Evolutionary conservation across 2,113 vertebrate species (phyloP).

Genomic region (Otus sunia): DNA sequence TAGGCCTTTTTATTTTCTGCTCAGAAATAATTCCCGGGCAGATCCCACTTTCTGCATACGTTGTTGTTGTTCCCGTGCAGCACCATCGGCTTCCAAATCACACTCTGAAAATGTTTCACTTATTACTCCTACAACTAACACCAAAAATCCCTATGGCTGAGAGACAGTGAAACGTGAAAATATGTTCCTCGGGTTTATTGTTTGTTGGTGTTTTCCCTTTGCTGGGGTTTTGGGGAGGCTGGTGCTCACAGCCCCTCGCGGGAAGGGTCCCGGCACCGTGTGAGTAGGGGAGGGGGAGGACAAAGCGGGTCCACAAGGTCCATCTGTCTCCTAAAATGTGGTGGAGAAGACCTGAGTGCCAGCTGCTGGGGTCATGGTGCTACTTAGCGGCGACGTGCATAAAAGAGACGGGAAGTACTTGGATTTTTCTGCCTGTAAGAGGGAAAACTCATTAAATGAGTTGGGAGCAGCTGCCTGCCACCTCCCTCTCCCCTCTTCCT

Average conservation of each 20-base stretch:
- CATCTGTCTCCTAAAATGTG: background rate
- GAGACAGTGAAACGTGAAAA: background rate
- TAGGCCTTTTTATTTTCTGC: background rate
- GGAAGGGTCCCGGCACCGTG: rapidly evolving
- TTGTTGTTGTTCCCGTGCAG: background rate
- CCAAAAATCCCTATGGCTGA: background rate
- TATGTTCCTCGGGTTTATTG: background rate
- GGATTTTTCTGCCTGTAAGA: background rate
- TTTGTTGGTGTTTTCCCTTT: background rate
- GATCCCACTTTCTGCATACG: background rate
- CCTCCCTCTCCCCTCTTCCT: background rate
- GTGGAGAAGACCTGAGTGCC: background rate
- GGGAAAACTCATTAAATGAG: background rate
- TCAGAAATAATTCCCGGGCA: background rate
- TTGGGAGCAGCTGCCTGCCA: rapidly evolving
- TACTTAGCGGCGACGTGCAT: background rate
- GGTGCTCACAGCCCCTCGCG: background rate
- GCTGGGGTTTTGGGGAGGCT: background rate
- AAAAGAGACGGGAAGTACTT: background rate
- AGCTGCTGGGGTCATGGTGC: background rate
- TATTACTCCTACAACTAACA: background rate
- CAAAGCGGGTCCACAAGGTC: rapidly evolving
- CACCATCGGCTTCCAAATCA: background rate
- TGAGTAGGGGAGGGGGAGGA: rapidly evolving
- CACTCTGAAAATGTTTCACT: background rate